Evolutionary conservation across 2,113 vertebrate genomes (phyloP).

Genomic region (Apteryx mantelli): DNA sequence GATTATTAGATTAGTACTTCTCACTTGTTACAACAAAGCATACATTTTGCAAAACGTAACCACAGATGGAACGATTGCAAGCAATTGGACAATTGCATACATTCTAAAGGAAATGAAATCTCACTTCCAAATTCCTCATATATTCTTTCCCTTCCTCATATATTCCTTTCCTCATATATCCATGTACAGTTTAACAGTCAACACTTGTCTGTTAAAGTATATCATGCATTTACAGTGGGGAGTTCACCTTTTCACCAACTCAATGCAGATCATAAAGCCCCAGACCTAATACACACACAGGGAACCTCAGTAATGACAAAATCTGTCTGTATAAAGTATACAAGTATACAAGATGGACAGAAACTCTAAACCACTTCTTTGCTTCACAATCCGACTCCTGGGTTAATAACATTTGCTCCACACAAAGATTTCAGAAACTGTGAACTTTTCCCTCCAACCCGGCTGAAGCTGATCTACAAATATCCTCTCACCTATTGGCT

Average conservation of each 20-base stretch:
- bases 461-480: neutral
- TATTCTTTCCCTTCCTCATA: neutral
- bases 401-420: conserved; percentile 52
- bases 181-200: neutral
- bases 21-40: neutral
- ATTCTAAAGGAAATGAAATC: neutral
- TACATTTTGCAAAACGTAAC: neutral
- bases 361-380: neutral
- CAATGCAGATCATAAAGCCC: neutral
- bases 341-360: neutral
- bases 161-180: neutral
- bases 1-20: neutral
- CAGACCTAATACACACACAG: neutral
- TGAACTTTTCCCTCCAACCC: conserved; percentile 62
- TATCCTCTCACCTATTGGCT: neutral
- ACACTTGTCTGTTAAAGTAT: neutral
- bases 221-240: neutral
- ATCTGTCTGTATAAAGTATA: neutral
- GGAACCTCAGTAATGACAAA: neutral
- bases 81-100: neutral
- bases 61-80: neutral
- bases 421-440: neutral
- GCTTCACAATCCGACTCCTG: neutral
- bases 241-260: neutral
- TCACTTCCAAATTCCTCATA: neutral